A percentile compares a stretch with the other conserved stretches of the same genome.
These are phyloP conservation scores for Hypolimnas misippus DNA, from an alignment of 2,888 invertebrate genomes.

Conservation along the genomic window DNA sequence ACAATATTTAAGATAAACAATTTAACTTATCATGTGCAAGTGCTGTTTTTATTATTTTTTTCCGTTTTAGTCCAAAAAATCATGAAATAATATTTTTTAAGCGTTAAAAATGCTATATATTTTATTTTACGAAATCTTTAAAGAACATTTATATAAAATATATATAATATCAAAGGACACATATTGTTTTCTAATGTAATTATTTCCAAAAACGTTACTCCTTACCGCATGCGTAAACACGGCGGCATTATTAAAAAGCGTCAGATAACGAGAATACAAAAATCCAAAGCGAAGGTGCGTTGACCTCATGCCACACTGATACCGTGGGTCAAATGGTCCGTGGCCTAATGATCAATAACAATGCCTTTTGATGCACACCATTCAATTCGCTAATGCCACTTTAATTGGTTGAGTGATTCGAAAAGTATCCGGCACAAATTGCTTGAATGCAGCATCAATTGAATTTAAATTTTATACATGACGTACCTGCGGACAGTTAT, in stretches of 20 bases:
- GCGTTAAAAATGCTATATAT: no score
- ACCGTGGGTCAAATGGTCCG: slow-evolving; percentile 69
- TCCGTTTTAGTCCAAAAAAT: no score
- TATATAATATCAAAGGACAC: neutral
- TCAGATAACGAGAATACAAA: slow-evolving; percentile 47
- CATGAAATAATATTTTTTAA: no score
- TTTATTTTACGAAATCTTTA: no score
- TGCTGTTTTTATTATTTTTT: neutral
- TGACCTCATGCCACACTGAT: slow-evolving; percentile 55
- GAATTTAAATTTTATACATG: slow-evolving; percentile 40
- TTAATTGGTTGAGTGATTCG: slow-evolving; percentile 77
- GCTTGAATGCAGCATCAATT: slow-evolving; percentile 47
- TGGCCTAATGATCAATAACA: slow-evolving; percentile 66
- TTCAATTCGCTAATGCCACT: slow-evolving; percentile 78
- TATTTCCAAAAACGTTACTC: neutral
- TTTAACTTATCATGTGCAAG: neutral
- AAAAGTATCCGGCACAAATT: slow-evolving; percentile 52
- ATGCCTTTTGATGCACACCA: slow-evolving; percentile 70
- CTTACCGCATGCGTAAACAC: slow-evolving; percentile 31
- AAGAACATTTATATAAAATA: no score
- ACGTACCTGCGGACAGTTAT: slow-evolving; percentile 30
- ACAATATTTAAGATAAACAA: neutral
- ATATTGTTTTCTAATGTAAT: neutral
- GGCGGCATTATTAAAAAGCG: slow-evolving; percentile 38
- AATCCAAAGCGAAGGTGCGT: slow-evolving; percentile 59